Percentiles rank a stretch among this genome's conserved stretches.
Evolutionary conservation across 1,140 invertebrate species (phyloP).

Genomic region (Forficula auricularia): DNA sequence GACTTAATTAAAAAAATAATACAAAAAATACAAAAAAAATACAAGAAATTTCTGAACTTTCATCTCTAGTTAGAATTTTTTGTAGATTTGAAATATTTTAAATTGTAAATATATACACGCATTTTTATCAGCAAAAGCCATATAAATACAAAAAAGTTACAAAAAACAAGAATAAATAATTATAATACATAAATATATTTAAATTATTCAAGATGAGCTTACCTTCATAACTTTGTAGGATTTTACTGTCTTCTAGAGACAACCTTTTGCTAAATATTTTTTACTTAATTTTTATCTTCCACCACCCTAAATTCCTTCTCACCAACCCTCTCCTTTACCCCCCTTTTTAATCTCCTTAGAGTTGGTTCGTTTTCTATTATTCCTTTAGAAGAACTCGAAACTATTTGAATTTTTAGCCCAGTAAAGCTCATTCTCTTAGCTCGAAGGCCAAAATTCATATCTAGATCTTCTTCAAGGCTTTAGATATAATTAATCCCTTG

Average conservation of each 20-base stretch:
- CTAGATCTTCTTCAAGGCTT: too few species aligned
- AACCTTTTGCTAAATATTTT: not conserved
- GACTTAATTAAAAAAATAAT: too few species aligned
- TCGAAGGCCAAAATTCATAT: not conserved
- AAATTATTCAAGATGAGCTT: too few species aligned
- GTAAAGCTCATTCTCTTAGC: not conserved
- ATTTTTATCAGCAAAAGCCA: not conserved
- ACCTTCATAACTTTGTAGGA: not conserved
- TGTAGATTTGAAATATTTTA: slow-evolving; percentile 5
- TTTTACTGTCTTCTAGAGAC: not conserved
- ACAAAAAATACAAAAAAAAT: too few species aligned
- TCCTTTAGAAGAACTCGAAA: too few species aligned
- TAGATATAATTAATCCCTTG: too few species aligned
- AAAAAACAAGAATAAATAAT: slow-evolving; percentile 1
- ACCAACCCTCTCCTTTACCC: too few species aligned
- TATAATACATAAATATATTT: too few species aligned
- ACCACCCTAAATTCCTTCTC: too few species aligned
- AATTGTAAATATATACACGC: slow-evolving; percentile 1
- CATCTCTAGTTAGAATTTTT: slow-evolving; percentile 2
- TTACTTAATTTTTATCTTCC: too few species aligned
- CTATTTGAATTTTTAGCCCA: not conserved
- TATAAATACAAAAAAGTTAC: not conserved
- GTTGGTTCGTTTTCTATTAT: too few species aligned
- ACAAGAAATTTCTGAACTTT: slow-evolving; percentile 7
- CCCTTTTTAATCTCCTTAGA: too few species aligned